These are phyloP conservation scores for Sisor rabdophorus DNA, from an alignment of 2,113 vertebrate genomes.

Conservation along the genomic window DNA sequence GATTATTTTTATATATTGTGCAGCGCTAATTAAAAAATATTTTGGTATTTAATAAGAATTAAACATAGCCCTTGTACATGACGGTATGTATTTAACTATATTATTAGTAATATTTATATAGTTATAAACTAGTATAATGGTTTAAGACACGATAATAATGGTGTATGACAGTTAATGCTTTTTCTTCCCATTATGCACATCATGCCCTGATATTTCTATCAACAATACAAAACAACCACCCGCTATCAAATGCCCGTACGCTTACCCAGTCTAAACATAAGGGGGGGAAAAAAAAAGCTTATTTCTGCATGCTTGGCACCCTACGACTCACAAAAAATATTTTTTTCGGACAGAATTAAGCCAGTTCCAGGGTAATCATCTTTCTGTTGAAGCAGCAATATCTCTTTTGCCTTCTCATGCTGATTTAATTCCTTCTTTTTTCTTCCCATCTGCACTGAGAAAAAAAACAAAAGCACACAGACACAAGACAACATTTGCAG, in stretches of 20 bases:
- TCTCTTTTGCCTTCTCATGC: conserved; percentile 35
- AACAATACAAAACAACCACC: conserved; percentile 30
- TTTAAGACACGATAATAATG: background rate
- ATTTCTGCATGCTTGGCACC: background rate
- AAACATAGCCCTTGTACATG: background rate
- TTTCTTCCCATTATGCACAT: background rate
- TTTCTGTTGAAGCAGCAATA: conserved; percentile 26
- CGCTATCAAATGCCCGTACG: background rate
- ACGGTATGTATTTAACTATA: background rate
- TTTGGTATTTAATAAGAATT: background rate
- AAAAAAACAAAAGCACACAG: conserved; percentile 45
- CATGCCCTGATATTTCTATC: conserved; percentile 17
- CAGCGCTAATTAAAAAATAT: background rate
- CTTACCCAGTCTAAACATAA: conserved; percentile 26
- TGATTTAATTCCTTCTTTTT: conserved; percentile 29
- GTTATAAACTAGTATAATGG: background rate
- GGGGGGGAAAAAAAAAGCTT: background rate
- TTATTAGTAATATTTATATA: background rate
- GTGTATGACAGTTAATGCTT: background rate
- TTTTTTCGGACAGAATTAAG: background rate
- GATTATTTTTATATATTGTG: no score
- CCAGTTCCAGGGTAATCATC: background rate
- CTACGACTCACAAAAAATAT: background rate
- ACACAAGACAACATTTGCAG: conserved; percentile 51
- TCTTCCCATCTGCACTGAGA: conserved; percentile 42